Evolutionary conservation across 2,113 vertebrate species (phyloP), one percentile per base, ranked within the genome.

Genomic region (Centrocercus urophasianus): DNA sequence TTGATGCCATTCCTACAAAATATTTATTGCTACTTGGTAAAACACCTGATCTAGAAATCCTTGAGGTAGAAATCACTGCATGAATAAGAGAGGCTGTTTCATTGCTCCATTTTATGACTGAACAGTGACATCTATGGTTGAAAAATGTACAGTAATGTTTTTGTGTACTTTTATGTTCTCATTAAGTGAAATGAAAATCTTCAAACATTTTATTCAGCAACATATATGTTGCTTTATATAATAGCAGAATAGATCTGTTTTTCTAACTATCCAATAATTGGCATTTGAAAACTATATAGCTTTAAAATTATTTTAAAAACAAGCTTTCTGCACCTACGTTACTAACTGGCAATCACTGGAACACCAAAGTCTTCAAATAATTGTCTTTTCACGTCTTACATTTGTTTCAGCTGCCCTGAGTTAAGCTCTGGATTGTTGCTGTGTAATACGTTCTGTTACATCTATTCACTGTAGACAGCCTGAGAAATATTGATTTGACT

Each of bases 101-200:
- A 73, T 40, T 52, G 43, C 73, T 94, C 75, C 64, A 42, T 76
- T 94, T 78, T 65, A 75, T 82, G 92, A 96, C 90, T 88, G 88
- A 97, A 96, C 83, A 97, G 93, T 96, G 97, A 91, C 96, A 97
- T 95, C 96, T 96, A 94, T 92, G 57, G 92, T 74, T 86, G 59
- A 50, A 45, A 95, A 64, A 77, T 24, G 67, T 93, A 63, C 47
- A 84, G 70, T 38, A 54, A 80, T 61, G 27, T 59, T 95, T 67
- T 76, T 52, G n/a, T 63, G 57, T 34, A 66, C 28, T 64, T 77
- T 81, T 81, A 86, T 52, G 19, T 40, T 88, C 36, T 83, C 28
- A 38, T 1, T 60, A 93, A 87, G 9, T 3, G 8, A 78, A 83
- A 73, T 24, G 43, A 89, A 57, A 82, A 87, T 32, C 42, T 60